Evolutionary conservation across 2,113 vertebrate species (phyloP).

Genomic region (Plecturocebus donacophilus): DNA sequence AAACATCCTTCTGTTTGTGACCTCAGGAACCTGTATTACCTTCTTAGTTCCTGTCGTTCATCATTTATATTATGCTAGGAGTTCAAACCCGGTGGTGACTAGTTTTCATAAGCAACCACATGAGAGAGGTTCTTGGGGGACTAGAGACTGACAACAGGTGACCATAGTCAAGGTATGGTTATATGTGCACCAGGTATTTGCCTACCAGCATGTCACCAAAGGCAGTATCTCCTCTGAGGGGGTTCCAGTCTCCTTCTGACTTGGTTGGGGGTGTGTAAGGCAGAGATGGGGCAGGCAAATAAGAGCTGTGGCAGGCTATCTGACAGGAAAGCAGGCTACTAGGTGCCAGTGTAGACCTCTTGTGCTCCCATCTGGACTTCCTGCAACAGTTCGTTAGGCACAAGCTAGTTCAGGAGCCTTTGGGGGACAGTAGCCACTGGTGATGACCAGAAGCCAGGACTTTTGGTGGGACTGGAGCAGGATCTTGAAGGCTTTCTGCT

Average conservation of each 20-base stretch:
- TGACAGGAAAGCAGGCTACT: not conserved
- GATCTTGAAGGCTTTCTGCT: not conserved
- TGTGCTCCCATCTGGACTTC: not conserved
- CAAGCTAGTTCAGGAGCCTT: not conserved
- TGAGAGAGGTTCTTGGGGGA: not conserved
- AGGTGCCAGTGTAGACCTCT: not conserved
- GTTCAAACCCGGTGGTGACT: not conserved
- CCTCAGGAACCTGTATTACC: not conserved
- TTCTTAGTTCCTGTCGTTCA: not conserved
- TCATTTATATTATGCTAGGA: not conserved
- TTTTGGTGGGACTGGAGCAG: not conserved
- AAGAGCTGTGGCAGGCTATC: not conserved
- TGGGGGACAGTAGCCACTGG: not conserved
- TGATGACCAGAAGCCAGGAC: not conserved
- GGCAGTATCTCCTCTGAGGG: not conserved
- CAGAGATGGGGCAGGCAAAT: fast-evolving
- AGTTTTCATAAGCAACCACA: not conserved
- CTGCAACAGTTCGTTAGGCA: not conserved
- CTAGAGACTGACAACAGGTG: not conserved
- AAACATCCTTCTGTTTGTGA: not conserved
- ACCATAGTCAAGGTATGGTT: not conserved
- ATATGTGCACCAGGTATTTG: not conserved
- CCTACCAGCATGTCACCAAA: not conserved
- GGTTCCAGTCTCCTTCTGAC: not conserved
- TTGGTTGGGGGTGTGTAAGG: not conserved